phyloP scores from a whole-genome alignment of 1,140 invertebrate species.

The Panagrolaimus sp. region DNA sequence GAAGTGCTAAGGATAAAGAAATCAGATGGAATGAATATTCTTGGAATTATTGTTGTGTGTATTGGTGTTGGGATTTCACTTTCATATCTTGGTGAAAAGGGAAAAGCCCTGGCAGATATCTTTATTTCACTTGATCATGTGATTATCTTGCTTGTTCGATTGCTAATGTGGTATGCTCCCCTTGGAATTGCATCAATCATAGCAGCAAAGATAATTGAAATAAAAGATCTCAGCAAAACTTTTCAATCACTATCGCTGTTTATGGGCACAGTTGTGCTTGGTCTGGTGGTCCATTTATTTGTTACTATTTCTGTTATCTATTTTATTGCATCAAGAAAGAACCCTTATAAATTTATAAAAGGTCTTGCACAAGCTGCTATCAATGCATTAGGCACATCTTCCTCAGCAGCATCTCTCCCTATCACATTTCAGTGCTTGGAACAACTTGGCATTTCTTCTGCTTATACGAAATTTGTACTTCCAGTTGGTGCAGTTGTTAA shows the following conservation, averaged over 20 bases:
- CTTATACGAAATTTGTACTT: slow-evolving; percentile 71
- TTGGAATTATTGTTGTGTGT: slow-evolving; percentile 62
- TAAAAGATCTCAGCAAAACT: slow-evolving; percentile 72
- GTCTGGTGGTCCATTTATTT: slow-evolving; percentile 80
- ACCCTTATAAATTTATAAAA: slow-evolving; percentile 63
- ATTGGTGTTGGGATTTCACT: slow-evolving; percentile 63
- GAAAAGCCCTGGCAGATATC: slow-evolving; percentile 60
- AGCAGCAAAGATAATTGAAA: slow-evolving; percentile 78
- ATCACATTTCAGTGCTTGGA: slow-evolving; percentile 87
- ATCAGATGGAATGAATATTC: slow-evolving; percentile 52
- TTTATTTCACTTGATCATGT: slow-evolving; percentile 62
- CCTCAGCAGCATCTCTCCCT: slow-evolving; percentile 81
- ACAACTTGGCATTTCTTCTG: slow-evolving; percentile 77
- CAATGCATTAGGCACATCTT: slow-evolving; percentile 60
- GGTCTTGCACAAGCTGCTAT: slow-evolving; percentile 65
- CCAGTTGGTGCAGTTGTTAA: slow-evolving; percentile 60
- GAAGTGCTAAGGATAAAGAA: slow-evolving; percentile 43
- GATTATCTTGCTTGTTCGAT: slow-evolving; percentile 67
- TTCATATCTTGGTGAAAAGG: slow-evolving; percentile 58
- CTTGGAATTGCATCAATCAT: slow-evolving; percentile 83
- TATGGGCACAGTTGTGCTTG: slow-evolving; percentile 77
- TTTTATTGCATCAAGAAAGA: slow-evolving; percentile 62
- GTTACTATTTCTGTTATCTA: slow-evolving; percentile 72
- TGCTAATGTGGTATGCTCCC: slow-evolving; percentile 80
- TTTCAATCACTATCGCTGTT: slow-evolving; percentile 69